Conservation (phyloP, 64 coral and sea anemone species). For the Montipora sp. region DNA sequence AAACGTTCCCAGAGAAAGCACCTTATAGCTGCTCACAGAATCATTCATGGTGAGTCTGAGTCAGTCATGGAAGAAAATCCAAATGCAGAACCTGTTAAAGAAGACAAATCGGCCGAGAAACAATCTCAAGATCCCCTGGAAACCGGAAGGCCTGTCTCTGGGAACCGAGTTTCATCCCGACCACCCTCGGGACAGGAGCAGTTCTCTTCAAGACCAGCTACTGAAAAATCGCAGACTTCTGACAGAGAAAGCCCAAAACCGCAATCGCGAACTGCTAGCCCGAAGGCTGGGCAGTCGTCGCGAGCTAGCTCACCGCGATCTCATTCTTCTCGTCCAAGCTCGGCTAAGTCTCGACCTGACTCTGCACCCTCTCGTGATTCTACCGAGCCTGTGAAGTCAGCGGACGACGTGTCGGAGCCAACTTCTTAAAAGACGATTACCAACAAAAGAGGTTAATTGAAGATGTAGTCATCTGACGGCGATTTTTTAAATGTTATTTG, state of each 20-base stretch:
- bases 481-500: too few relatives aligned
- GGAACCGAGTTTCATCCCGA: slow-evolving; percentile 24
- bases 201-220: slow-evolving; percentile 29
- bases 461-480: not conserved
- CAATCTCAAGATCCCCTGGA: slow-evolving; percentile 9
- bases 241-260: slow-evolving; percentile 38
- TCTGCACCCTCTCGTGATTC: slow-evolving; percentile 67
- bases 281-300: slow-evolving; percentile 63
- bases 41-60: slow-evolving; percentile 81
- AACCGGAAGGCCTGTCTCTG: slow-evolving; percentile 38
- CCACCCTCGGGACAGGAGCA: slow-evolving; percentile 34
- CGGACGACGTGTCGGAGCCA: slow-evolving; percentile 1
- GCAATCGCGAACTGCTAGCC: slow-evolving; percentile 39
- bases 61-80: slow-evolving; percentile 67
- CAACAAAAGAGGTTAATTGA: not conserved
- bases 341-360: slow-evolving; percentile 75
- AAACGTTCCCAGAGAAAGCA: slow-evolving; percentile 93
- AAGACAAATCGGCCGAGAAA: slow-evolving; percentile 12
- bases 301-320: slow-evolving; percentile 50
- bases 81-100: slow-evolving; percentile 48
- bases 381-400: slow-evolving; percentile 47
- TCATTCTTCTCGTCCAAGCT: slow-evolving; percentile 48
- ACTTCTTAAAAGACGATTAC: not conserved
- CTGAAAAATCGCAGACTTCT: slow-evolving; percentile 52
- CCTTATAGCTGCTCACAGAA: slow-evolving; percentile 95